Evolutionary conservation across 2,113 vertebrate genomes (phyloP).

Genomic region (Aptenodytes patagonicus): DNA sequence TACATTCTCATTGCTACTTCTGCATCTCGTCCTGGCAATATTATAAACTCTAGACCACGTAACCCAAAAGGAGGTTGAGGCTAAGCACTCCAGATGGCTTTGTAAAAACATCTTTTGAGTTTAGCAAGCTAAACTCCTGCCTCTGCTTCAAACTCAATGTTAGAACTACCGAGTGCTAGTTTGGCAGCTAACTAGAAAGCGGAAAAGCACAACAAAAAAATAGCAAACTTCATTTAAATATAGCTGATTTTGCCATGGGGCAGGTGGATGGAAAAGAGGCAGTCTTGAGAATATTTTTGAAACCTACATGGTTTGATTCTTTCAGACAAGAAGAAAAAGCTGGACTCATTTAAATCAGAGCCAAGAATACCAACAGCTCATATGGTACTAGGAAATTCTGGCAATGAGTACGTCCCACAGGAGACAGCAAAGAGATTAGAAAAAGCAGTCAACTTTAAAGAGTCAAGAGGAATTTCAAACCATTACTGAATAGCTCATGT

Average conservation of each 20-base stretch:
- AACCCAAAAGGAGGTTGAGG: neutral
- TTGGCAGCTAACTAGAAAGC: slow-evolving; percentile 13
- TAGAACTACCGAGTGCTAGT: neutral
- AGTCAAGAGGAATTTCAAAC: slow-evolving; percentile 45
- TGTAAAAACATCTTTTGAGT: slow-evolving; percentile 38
- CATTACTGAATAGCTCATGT: slow-evolving; percentile 16
- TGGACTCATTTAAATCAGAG: slow-evolving; percentile 54
- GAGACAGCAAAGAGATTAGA: slow-evolving; percentile 43
- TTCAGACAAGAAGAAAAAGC: slow-evolving; percentile 43
- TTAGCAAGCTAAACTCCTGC: neutral
- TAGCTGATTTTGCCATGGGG: neutral
- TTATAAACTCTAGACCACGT: neutral
- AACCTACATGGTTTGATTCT: slow-evolving; percentile 28
- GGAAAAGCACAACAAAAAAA: neutral
- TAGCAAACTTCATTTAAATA: slow-evolving; percentile 3
- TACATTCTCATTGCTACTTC: neutral
- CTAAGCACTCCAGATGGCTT: slow-evolving; percentile 40
- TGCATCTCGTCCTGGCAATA: slow-evolving; percentile 20
- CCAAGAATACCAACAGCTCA: slow-evolving; percentile 50
- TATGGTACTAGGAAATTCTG: slow-evolving; percentile 47
- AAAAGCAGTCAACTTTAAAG: slow-evolving; percentile 51
- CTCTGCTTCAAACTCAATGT: neutral
- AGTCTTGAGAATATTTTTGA: slow-evolving; percentile 3
- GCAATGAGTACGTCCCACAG: slow-evolving; percentile 13
- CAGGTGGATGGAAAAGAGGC: slow-evolving; percentile 16